Conservation (phyloP, 2,888 invertebrate species). For the Pyrgus malvae region DNA sequence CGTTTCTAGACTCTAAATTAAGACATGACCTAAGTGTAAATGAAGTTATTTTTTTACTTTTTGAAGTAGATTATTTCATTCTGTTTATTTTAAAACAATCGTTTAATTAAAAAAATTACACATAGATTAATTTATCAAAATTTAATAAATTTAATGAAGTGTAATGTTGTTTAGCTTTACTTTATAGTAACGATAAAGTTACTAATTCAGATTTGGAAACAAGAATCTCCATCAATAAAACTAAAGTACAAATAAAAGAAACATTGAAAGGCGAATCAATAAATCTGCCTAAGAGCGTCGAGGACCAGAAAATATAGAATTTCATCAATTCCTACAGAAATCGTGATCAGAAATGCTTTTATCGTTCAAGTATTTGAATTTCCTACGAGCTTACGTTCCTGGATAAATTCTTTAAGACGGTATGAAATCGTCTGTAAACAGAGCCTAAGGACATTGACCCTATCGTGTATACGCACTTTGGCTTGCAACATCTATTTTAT, state of each 20-base stretch:
- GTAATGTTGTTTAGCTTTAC: no score
- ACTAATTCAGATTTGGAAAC: no score
- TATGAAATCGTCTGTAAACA: conserved; percentile 48
- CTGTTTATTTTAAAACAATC: no score
- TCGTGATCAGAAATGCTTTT: conserved; percentile 63
- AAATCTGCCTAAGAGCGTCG: conserved; percentile 18
- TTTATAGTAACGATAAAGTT: no score
- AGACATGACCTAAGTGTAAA: no score
- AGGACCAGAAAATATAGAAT: conserved; percentile 50
- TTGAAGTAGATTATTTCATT: no score
- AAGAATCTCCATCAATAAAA: no score
- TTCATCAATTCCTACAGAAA: conserved; percentile 55
- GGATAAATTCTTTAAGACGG: conserved; percentile 60
- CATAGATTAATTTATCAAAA: no score
- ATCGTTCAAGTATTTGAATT: conserved; percentile 67
- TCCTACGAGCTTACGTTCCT: conserved; percentile 53
- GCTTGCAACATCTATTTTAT: conserved; percentile 28
- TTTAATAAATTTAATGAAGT: no score
- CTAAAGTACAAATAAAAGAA: background rate
- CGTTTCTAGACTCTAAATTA: no score
- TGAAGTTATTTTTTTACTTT: no score
- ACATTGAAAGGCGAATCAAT: conserved; percentile 21
- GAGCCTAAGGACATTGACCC: conserved; percentile 53
- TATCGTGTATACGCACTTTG: conserved; percentile 38
- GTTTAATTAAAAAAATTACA: no score